Evolutionary conservation across 1,140 invertebrate species (phyloP).

Genomic region (Dufourea novaeangliae): DNA sequence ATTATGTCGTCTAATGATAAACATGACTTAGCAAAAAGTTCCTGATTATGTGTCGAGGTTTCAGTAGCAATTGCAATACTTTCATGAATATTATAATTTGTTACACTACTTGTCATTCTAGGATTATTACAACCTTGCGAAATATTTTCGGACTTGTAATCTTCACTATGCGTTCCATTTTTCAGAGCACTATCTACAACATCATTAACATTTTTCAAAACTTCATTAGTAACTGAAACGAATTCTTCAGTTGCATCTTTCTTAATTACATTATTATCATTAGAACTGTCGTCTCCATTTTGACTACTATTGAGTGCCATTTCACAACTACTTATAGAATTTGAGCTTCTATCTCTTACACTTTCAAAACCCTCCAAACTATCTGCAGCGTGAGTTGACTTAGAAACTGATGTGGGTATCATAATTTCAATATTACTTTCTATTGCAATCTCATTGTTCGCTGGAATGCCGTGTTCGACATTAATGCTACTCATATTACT

Average conservation of each 20-base stretch:
- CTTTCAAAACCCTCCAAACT: conserved; percentile 63
- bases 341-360: conserved; percentile 76
- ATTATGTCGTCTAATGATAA: conserved; percentile 59
- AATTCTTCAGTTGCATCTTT: conserved; percentile 55
- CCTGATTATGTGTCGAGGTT: conserved; percentile 30
- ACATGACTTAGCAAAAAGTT: conserved; percentile 53
- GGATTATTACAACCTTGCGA: conserved; percentile 25
- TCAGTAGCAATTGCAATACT: neutral
- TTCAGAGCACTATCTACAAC: conserved; percentile 36
- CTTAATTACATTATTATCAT: conserved; percentile 63
- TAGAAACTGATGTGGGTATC: conserved; percentile 77
- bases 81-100: conserved; percentile 29
- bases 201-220: conserved; percentile 37
- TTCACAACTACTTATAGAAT: conserved; percentile 80
- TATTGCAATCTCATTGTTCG: conserved; percentile 39
- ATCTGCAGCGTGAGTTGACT: conserved; percentile 63
- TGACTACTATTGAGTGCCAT: conserved; percentile 78
- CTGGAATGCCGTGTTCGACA: conserved; percentile 12
- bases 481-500: conserved; percentile 47
- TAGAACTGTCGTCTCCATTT: conserved; percentile 74
- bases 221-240: conserved; percentile 38
- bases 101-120: conserved; percentile 13
- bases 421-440: conserved; percentile 78
- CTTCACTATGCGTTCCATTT: conserved; percentile 35
- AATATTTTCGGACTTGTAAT: conserved; percentile 18